These are phyloP conservation scores for Avahi laniger DNA, from an alignment of 2,797 vertebrate genomes.

Conservation along the genomic window DNA sequence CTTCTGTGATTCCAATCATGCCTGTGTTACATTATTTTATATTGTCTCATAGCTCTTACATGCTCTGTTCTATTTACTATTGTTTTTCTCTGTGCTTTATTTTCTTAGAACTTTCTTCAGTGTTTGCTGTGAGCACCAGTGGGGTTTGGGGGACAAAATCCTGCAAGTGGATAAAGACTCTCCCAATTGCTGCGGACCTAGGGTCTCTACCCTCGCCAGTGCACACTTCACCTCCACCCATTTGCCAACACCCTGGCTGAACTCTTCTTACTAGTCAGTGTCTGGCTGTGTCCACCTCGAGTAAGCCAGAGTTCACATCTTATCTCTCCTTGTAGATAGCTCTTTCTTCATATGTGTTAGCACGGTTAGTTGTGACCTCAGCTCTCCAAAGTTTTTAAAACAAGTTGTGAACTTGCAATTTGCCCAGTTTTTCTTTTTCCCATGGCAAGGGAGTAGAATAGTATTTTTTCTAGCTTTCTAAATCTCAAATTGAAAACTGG, in stretches of 20 bases:
- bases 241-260: background rate
- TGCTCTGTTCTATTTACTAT: background rate
- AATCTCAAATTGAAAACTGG: background rate
- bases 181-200: background rate
- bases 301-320: background rate
- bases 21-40: background rate
- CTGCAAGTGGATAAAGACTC: background rate
- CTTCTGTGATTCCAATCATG: background rate
- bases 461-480: background rate
- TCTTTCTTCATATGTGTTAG: background rate
- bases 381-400: background rate
- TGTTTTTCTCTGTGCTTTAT: background rate
- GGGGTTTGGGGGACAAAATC: background rate
- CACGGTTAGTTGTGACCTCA: background rate
- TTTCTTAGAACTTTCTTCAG: background rate
- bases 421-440: background rate
- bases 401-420: background rate
- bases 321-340: background rate
- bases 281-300: too few relatives aligned
- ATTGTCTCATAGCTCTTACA: background rate
- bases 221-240: background rate
- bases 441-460: background rate
- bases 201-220: background rate
- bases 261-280: background rate
- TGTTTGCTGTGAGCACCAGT: background rate